phyloP scores from a whole-genome alignment of 2,888 invertebrate species.

The Resseliella maxima region DNA sequence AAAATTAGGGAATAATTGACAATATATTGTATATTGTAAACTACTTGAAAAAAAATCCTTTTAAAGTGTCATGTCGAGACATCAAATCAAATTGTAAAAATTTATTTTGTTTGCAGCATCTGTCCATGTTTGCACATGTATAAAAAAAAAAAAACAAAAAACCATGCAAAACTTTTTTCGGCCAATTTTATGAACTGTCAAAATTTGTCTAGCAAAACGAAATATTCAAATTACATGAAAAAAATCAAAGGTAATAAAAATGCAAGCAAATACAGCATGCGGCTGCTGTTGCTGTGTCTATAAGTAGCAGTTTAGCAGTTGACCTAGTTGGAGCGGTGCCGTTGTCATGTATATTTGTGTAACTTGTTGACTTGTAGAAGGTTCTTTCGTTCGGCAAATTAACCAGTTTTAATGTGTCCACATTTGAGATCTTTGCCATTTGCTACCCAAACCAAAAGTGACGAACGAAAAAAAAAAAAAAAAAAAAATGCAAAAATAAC shows the following conservation, averaged over 20 bases:
- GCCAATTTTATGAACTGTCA: background rate
- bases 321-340: constrained; percentile 16
- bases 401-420: constrained; percentile 8
- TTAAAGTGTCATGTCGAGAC: too few species aligned
- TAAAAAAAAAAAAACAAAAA: background rate
- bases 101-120: too few species aligned
- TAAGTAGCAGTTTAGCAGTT: background rate
- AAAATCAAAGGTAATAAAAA: background rate
- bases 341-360: constrained; percentile 17
- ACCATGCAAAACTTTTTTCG: background rate
- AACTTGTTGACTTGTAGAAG: constrained; percentile 17
- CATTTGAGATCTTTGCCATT: constrained; percentile 12
- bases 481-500: background rate
- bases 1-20: too few species aligned
- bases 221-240: background rate
- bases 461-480: background rate
- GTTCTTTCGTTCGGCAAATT: background rate
- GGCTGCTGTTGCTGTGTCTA: background rate
- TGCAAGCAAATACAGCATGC: background rate
- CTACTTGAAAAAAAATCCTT: too few species aligned
- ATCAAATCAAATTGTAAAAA: too few species aligned
- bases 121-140: background rate
- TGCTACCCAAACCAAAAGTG: background rate
- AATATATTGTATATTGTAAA: too few species aligned
- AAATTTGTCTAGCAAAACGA: background rate